Evolutionary conservation across 2,113 vertebrate species (phyloP).

Genomic region (Mixornis gularis): DNA sequence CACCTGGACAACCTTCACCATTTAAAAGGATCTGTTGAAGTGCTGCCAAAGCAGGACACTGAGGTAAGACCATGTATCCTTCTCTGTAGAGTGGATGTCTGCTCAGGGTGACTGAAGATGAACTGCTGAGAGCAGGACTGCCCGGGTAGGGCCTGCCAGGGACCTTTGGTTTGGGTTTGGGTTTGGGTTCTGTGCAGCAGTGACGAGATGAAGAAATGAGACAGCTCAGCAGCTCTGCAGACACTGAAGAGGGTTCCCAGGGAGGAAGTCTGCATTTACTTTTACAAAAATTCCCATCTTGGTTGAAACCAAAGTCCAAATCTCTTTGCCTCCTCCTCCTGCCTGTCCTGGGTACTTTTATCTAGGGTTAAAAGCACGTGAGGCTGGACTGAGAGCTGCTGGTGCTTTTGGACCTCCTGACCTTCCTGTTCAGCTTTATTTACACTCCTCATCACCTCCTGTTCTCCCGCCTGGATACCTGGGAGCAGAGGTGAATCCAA

Average conservation of each 20-base stretch:
- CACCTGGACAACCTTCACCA: neutral
- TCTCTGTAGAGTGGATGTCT: neutral
- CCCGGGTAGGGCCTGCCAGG: neutral
- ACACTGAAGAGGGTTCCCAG: neutral
- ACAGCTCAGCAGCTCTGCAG: neutral
- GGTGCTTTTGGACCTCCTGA: neutral
- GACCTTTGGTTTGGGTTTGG: neutral
- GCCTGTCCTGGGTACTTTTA: neutral
- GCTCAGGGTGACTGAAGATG: neutral
- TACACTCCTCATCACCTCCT: neutral
- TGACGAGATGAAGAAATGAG: neutral
- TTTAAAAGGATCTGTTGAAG: neutral
- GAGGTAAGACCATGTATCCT: neutral
- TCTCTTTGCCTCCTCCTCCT: neutral
- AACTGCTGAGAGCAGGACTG: neutral
- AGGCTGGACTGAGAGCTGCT: neutral
- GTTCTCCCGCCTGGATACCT: neutral
- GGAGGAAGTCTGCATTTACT: neutral
- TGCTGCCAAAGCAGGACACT: neutral
- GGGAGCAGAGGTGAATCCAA: neutral
- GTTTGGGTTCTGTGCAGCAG: neutral
- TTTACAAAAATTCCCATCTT: neutral
- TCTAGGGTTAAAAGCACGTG: rapidly evolving
- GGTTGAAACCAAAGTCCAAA: neutral
- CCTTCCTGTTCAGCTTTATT: neutral